Conservation (phyloP, 53 echinoderm and acorn worm genomes). For the Luidia sarsii region DNA sequence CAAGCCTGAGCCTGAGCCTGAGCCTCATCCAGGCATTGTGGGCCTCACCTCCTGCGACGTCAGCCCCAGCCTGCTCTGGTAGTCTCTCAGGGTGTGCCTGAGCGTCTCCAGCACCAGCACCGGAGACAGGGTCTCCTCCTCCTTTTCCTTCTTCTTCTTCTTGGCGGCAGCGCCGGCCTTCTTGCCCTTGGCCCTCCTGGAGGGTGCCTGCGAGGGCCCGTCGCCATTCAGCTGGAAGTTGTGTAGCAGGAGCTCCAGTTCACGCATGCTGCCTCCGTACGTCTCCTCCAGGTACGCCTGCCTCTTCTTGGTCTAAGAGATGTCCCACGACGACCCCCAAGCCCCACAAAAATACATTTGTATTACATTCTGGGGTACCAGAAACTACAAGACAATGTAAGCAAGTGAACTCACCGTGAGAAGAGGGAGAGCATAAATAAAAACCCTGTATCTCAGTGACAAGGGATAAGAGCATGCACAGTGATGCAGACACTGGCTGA, state of each 20-base stretch:
- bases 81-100: conserved; percentile 78
- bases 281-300: conserved; percentile 93
- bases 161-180: conserved; percentile 9
- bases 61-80: conserved; percentile 74
- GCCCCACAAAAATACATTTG: too few relatives aligned
- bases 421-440: too few relatives aligned
- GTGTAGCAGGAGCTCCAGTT: conserved; percentile 84
- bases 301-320: conserved; percentile 88
- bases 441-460: too few relatives aligned
- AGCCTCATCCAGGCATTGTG: too few relatives aligned
- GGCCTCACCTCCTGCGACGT: conserved; percentile 80
- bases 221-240: conserved; percentile 68
- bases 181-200: conserved; percentile 25
- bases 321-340: too few relatives aligned
- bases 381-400: too few relatives aligned
- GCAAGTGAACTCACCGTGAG: too few relatives aligned
- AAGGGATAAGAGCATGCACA: too few relatives aligned
- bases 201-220: not conserved
- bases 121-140: conserved; percentile 55
- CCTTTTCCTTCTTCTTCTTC: conserved; percentile 36
- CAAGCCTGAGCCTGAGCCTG: too few relatives aligned
- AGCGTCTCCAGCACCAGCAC: conserved; percentile 85
- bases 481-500: too few relatives aligned
- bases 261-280: conserved; percentile 96
- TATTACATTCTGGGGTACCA: too few relatives aligned